Evolutionary conservation across 2,797 vertebrate genomes (phyloP), one percentile per base, ranked within the genome.

Genomic region (Acanthurus lineatus): DNA sequence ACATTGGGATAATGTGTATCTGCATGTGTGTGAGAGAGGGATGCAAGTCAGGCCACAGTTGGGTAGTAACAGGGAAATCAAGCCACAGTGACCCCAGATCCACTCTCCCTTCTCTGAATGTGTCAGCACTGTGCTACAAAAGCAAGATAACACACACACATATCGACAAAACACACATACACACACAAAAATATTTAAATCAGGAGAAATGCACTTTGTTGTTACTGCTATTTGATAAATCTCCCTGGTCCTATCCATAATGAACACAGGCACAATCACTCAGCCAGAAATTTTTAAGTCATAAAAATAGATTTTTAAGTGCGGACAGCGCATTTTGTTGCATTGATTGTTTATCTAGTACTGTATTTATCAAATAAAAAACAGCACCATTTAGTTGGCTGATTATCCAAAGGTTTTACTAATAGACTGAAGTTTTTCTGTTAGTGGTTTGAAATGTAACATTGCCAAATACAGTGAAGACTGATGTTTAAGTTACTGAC

Each of bases 301-400:
- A 83, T 83, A 87, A 90, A 93, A 89, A 91, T 84, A 77, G 76
- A 75, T 80, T 81, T 53, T 81, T 57, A 73, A 70, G 81, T 84
- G 74, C 47, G 40, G 53, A 82, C 70, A 81, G 79, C 53, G 44
- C 67, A 47, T 53, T 74, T 40, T 84, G 84, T 89, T 76, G 82
- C 86, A 81, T 85, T 80, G 86, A 91, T 89, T 89, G 67, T 88
- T 92, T 82, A 52, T 83, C 71, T 83, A 74, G 82, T 76, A 69
- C 76, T 85, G 79, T 82, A 76, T 81, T 82, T 73, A 84, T 77
- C 63, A 58, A 90, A 76, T 83, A 82, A 88, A 90, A 91, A 90
- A 83, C 86, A 91, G 91, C 88, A 91, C 86, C 89, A 83, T 93
- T 84, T 67, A 66, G 77, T 78, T 76, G 58, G 83, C 76, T 88